phyloP scores from a whole-genome alignment of 1,140 invertebrate species.

The Melitaea cinxia region DNA sequence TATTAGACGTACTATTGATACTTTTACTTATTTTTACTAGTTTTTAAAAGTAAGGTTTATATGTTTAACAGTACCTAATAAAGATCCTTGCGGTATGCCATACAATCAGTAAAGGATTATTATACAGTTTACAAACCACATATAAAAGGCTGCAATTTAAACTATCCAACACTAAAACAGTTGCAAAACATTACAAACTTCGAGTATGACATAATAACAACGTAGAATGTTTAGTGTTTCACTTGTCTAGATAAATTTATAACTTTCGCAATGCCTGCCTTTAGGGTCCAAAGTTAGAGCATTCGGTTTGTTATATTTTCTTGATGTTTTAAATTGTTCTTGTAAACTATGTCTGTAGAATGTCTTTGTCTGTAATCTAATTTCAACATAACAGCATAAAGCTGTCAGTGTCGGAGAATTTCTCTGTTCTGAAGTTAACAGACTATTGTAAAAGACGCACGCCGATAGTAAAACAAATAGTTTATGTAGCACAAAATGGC shows the following conservation, averaged over 20 bases:
- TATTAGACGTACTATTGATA: too few species aligned
- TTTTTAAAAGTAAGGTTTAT: too few species aligned
- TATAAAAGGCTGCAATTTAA: neutral
- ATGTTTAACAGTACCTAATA: too few species aligned
- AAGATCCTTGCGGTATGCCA: neutral
- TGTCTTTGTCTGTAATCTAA: too few species aligned
- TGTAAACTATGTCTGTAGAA: neutral
- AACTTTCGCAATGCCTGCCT: neutral
- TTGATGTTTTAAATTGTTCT: neutral
- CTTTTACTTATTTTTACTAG: too few species aligned
- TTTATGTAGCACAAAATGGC: too few species aligned
- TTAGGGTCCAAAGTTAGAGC: neutral
- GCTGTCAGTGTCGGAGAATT: too few species aligned
- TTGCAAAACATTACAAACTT: neutral
- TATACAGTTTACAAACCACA: neutral
- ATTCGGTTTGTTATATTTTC: neutral
- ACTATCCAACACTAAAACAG: neutral
- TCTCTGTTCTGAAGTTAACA: too few species aligned
- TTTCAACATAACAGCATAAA: too few species aligned
- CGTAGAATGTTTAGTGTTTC: neutral
- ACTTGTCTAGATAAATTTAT: neutral
- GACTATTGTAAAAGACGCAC: too few species aligned
- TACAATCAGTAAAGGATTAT: neutral
- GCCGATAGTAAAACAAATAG: too few species aligned
- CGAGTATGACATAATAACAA: constrained; percentile 1